Base-by-base conservation (phyloP, 1,140 invertebrate genomes). In the Drosophila grimshawi region DNA sequence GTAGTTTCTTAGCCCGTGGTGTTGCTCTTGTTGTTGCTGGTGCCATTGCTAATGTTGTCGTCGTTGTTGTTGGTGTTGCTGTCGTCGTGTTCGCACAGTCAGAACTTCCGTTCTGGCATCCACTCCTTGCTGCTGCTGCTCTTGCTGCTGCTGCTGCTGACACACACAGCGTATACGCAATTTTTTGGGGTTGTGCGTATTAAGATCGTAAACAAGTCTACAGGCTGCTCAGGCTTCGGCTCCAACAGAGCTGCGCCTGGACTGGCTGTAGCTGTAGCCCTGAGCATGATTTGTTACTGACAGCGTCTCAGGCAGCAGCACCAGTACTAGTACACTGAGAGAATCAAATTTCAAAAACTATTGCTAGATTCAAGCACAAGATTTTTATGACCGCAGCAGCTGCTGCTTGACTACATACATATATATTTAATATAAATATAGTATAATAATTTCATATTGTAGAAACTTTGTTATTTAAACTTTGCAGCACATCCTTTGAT, bases 251-350 rank as follows among this genome's bases (percentile, higher is more conserved):
- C 63, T 69, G 59, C 35, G 33, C 46, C 61, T 66, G 33, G 43
- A 45, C 46, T 45, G 49, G 61, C 45, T 53, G 73, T 76, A 45
- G 72, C 74, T 74, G 65, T 69, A 81, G 80, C 83, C 85, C 78
- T 86, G 86, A 82, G 81, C 81, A 90, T 90, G 86, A 86, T 86
- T 86, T 81, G 81, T 90, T 86, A 86, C 83, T 89, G 89, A 91
- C 83, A 91, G 77, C 81, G 72, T 88, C 83, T 88, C 83, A 80
- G 83, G 80, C 81, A 52, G 63, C 56, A 30, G 49, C 27, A 19
- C 35, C 39, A 46, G 66, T 30, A 37, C 43, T 51, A 57, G 37
- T 45, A 37, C 43, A 43, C 39, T 43, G 39, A 43, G 3, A n/a
- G 5, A n/a, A 43, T 19, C 19, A 19, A 19, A 1, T 19, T 19